These are phyloP conservation scores for Amphiprion percula DNA, from an alignment of 2,113 vertebrate genomes.

Conservation along the genomic window DNA sequence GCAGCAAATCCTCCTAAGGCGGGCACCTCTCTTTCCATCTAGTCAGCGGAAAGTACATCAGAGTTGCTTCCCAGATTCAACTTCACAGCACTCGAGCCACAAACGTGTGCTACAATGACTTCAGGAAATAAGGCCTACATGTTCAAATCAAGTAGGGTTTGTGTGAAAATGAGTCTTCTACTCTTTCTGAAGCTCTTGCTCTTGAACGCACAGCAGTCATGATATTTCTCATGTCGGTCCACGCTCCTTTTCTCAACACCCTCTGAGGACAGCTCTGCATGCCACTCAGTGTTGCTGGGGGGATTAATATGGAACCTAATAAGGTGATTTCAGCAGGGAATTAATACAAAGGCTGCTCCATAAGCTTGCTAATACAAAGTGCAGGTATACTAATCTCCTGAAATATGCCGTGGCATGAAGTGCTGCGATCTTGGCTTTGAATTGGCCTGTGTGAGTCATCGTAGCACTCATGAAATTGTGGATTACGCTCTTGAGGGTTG, in stretches of 20 bases:
- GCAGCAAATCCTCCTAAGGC: conserved; percentile 67
- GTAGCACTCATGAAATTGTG: conserved; percentile 18
- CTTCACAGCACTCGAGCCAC: conserved; percentile 42
- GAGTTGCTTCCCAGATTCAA: conserved; percentile 46
- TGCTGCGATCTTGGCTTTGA: conserved; percentile 53
- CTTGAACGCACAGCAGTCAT: conserved; percentile 26
- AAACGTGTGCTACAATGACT: conserved; percentile 24
- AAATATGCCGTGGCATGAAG: conserved; percentile 30
- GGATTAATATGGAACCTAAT: conserved; percentile 64
- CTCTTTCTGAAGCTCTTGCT: conserved; percentile 28
- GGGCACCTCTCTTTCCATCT: conserved; percentile 64
- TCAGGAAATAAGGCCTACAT: conserved; percentile 50
- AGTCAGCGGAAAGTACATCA: conserved; percentile 74
- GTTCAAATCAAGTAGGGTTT: conserved; percentile 58
- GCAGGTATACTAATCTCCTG: conserved; percentile 62
- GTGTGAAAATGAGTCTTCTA: conserved; percentile 44
- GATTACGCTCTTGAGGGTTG: conserved; percentile 51
- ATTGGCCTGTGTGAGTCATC: conserved; percentile 55
- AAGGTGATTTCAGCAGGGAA: conserved; percentile 60
- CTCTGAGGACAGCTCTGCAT: conserved; percentile 21
- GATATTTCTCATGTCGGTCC: conserved; percentile 22
- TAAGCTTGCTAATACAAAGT: conserved; percentile 56
- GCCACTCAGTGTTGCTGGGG: conserved; percentile 34
- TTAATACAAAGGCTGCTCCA: conserved; percentile 49
- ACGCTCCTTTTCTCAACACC: conserved; percentile 11